A percentile compares a stretch with the other conserved stretches of the same genome.
Conservation (phyloP, 2,797 vertebrate species). For the Cryptoblepharus egeriae region DNA sequence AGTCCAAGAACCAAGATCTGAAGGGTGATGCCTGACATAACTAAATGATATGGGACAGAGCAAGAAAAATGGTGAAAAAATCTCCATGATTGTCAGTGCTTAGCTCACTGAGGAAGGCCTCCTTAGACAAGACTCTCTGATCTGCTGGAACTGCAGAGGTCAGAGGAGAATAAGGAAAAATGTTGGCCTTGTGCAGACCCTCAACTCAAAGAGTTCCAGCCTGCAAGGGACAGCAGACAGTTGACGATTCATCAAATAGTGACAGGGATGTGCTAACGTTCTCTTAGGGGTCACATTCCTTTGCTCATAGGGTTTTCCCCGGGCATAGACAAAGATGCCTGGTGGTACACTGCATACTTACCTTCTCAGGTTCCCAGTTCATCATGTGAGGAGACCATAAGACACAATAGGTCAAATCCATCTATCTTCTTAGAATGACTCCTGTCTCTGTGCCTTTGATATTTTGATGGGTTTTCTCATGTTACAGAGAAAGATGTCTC, state of each 20-base stretch:
- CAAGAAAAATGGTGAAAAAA: too few species aligned
- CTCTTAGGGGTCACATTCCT: not conserved
- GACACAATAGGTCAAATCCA: conserved; percentile 5
- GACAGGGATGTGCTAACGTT: not conserved
- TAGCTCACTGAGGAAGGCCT: too few species aligned
- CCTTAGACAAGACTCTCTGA: too few species aligned
- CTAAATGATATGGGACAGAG: too few species aligned
- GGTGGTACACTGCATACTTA: not conserved
- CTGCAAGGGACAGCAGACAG: not conserved
- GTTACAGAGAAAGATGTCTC: too few species aligned
- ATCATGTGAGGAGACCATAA: not conserved
- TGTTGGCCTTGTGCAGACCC: too few species aligned
- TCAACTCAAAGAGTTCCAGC: not conserved
- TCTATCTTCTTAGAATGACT: not conserved
- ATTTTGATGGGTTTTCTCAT: too few species aligned
- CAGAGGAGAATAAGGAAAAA: too few species aligned
- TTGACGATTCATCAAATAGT: not conserved
- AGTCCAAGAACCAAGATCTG: too few species aligned
- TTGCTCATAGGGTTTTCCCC: not conserved
- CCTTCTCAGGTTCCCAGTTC: not conserved
- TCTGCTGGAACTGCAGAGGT: too few species aligned
- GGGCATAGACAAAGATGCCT: not conserved
- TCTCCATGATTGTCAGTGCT: too few species aligned
- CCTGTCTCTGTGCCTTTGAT: not conserved
- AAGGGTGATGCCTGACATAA: too few species aligned